Percentiles rank a stretch among this genome's conserved stretches.
Evolutionary conservation across 2,888 invertebrate species (phyloP).

Genomic region (Lobophora halterata): DNA sequence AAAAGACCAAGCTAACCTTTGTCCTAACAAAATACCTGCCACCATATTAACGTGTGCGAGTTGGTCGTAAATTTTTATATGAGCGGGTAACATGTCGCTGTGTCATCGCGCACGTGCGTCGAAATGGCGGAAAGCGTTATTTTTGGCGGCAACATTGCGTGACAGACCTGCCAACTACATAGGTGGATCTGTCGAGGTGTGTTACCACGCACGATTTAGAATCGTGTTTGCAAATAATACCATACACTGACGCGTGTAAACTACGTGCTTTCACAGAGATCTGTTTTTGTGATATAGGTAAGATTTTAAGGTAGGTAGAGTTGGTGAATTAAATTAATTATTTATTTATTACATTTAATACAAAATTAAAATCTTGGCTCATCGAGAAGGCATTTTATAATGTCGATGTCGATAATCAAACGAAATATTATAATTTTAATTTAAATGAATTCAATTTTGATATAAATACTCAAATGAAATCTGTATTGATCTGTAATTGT

Average conservation of each 20-base stretch:
- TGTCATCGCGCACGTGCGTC: slow-evolving; percentile 47
- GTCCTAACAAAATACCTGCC: slow-evolving; percentile 36
- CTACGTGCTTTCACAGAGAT: slow-evolving; percentile 19
- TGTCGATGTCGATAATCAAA: too few species aligned
- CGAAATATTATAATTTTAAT: too few species aligned
- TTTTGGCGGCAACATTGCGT: slow-evolving; percentile 57
- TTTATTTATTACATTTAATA: too few species aligned
- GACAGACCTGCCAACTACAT: slow-evolving; percentile 54
- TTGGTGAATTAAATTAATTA: too few species aligned
- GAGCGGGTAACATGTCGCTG: slow-evolving; percentile 53
- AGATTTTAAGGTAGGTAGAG: too few species aligned
- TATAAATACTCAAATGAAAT: too few species aligned
- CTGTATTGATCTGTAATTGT: too few species aligned
- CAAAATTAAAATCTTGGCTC: too few species aligned
- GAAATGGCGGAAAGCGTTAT: slow-evolving; percentile 45
- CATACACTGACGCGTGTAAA: slow-evolving; percentile 36
- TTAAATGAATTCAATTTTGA: too few species aligned
- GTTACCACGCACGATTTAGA: slow-evolving; percentile 56
- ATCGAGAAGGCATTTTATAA: too few species aligned
- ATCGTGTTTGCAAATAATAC: slow-evolving; percentile 47
- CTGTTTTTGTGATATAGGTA: slow-evolving; percentile 6
- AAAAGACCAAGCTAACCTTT: too few species aligned
- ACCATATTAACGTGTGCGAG: slow-evolving; percentile 52
- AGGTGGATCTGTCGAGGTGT: slow-evolving; percentile 30
- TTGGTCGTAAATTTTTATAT: slow-evolving; percentile 67